phyloP scores from a whole-genome alignment of 2,797 vertebrate genomes.

The Poeciliopsis gracilis region DNA sequence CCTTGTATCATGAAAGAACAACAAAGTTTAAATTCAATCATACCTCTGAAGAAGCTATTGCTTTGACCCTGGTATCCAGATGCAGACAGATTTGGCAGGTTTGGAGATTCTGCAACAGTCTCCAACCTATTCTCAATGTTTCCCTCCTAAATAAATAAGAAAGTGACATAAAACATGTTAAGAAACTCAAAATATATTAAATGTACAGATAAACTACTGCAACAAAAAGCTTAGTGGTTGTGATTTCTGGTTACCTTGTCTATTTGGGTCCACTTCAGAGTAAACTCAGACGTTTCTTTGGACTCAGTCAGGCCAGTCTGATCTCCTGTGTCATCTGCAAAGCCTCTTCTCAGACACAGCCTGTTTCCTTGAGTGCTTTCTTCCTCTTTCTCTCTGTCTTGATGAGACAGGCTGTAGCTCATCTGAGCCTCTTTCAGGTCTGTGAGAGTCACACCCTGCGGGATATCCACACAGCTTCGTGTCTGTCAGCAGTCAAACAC shows the following conservation, averaged over 20 bases:
- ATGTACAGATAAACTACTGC: background rate
- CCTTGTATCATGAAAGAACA: background rate
- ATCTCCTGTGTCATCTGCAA: constrained; percentile 47
- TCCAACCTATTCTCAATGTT: constrained; percentile 69
- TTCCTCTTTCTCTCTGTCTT: constrained; percentile 77
- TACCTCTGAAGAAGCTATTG: constrained; percentile 64
- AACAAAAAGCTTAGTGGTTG: background rate
- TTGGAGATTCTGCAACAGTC: constrained; percentile 70
- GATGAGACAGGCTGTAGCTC: constrained; percentile 79
- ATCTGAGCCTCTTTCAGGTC: constrained; percentile 91
- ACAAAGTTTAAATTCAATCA: background rate
- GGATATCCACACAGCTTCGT: constrained; percentile 17
- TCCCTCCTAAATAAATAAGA: constrained; percentile 56
- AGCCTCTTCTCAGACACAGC: constrained; percentile 41
- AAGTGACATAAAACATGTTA: background rate
- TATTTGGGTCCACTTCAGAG: constrained; percentile 55
- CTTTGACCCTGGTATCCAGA: constrained; percentile 58
- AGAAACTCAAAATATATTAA: constrained; percentile 7
- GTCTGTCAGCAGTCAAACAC: constrained; percentile 14
- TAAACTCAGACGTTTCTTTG: constrained; percentile 48
- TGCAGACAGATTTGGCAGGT: constrained; percentile 64
- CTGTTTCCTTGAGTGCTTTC: constrained; percentile 43
- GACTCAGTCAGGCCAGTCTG: constrained; percentile 16
- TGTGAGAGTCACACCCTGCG: constrained; percentile 90
- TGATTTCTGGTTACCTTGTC: constrained; percentile 78